These are phyloP conservation scores for Theodoxus fluviatilis DNA, from an alignment of 2,888 invertebrate genomes.

Conservation along the genomic window DNA sequence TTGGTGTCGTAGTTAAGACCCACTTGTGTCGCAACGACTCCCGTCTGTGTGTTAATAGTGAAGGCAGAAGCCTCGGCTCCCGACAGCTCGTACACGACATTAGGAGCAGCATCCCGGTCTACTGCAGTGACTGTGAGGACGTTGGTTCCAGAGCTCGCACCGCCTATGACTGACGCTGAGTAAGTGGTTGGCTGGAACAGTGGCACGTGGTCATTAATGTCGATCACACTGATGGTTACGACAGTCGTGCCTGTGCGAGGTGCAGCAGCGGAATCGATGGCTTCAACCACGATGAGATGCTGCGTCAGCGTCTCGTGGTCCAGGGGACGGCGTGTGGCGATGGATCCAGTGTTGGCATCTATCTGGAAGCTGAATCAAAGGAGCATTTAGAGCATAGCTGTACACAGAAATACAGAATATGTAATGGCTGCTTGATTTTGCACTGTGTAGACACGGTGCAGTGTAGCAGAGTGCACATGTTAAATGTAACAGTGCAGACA, in stretches of 20 bases:
- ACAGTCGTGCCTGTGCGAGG: constrained; percentile 31
- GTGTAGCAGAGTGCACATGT: too few species aligned
- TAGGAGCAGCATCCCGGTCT: constrained; percentile 32
- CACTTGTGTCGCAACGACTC: constrained; percentile 36
- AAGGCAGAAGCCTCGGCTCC: constrained; percentile 40
- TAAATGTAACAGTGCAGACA: too few species aligned
- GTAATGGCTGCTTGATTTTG: too few species aligned
- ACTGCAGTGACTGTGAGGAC: constrained; percentile 28
- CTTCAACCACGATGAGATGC: constrained; percentile 26
- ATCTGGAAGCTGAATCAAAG: constrained; percentile 27
- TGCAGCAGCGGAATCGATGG: constrained; percentile 28
- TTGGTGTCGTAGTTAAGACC: constrained; percentile 48
- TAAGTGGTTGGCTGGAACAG: constrained; percentile 36
- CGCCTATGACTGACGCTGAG: constrained; percentile 30
- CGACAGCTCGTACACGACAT: constrained; percentile 32
- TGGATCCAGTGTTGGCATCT: constrained; percentile 29
- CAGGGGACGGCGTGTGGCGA: constrained; percentile 32
- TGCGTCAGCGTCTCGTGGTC: constrained; percentile 26
- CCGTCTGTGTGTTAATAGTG: constrained; percentile 37
- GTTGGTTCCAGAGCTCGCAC: neutral
- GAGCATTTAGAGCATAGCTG: too few species aligned
- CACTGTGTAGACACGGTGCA: too few species aligned
- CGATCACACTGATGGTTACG: constrained; percentile 36
- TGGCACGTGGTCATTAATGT: constrained; percentile 40
- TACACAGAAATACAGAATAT: too few species aligned